phyloP scores from a whole-genome alignment of 2,888 invertebrate species.

The Acanthacorydalis orientalis region DNA sequence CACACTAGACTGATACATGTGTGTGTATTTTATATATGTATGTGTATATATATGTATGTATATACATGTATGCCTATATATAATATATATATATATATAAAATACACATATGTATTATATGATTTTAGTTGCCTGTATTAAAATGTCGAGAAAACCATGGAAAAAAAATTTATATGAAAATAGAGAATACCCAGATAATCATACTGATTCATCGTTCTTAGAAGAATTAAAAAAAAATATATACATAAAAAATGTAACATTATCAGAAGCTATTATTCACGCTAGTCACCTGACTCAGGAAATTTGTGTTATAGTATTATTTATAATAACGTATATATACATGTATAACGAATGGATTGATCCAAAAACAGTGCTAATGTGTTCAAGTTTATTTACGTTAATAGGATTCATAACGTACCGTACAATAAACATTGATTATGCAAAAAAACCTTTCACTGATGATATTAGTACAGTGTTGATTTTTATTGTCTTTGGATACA shows the following conservation, averaged over 20 bases:
- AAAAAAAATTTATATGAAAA: constrained; percentile 81
- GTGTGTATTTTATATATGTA: too few species aligned
- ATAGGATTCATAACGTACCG: constrained; percentile 46
- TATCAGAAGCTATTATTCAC: constrained; percentile 51
- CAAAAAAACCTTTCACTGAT: constrained; percentile 24
- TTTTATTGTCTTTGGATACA: constrained; percentile 72
- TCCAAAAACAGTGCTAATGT: constrained; percentile 44
- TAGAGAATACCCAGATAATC: constrained; percentile 78
- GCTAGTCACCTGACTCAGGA: constrained; percentile 67
- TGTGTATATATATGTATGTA: too few species aligned
- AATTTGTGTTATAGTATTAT: constrained; percentile 57
- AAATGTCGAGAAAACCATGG: constrained; percentile 40
- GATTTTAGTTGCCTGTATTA: too few species aligned
- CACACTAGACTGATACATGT: too few species aligned
- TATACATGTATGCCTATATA: too few species aligned
- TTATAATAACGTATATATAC: constrained; percentile 53
- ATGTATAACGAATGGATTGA: constrained; percentile 51
- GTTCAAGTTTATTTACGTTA: constrained; percentile 35
- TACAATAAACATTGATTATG: constrained; percentile 16
- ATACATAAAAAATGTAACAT: constrained; percentile 55
- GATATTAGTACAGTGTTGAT: constrained; percentile 65
- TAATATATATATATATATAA: too few species aligned
- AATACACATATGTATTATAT: too few species aligned
- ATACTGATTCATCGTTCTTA: constrained; percentile 75
- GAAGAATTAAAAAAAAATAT: constrained; percentile 72